Conservation (phyloP, 2,113 vertebrate species). For the Perca fluviatilis region DNA sequence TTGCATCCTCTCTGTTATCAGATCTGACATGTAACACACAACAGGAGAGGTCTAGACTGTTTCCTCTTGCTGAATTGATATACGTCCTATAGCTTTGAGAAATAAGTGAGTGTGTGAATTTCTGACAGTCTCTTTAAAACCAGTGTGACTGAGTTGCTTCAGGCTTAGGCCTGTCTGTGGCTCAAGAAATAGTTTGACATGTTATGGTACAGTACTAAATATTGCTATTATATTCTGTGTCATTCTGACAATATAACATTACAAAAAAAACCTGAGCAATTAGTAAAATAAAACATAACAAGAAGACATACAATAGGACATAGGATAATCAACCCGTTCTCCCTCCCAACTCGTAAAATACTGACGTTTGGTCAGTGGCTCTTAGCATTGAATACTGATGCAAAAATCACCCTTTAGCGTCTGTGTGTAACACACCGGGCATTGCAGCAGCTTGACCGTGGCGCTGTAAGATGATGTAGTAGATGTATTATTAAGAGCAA, state of each 20-base stretch:
- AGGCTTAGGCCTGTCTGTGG: neutral
- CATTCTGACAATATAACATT: neutral
- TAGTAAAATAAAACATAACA: no score
- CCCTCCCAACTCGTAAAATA: no score
- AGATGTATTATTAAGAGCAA: no score
- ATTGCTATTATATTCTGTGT: neutral
- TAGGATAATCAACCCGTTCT: no score
- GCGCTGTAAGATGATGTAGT: no score
- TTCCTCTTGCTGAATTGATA: conserved; percentile 33
- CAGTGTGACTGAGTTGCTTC: conserved; percentile 2
- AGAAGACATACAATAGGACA: no score
- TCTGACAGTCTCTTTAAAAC: conserved; percentile 20
- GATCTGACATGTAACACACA: conserved; percentile 9
- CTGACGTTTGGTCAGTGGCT: no score
- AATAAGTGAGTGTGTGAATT: neutral
- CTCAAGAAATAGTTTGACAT: neutral
- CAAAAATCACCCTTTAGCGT: no score
- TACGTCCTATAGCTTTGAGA: neutral
- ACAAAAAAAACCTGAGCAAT: no score
- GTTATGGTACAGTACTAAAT: neutral
- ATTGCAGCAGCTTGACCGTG: no score
- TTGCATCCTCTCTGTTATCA: conserved; percentile 16
- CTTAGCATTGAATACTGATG: no score
- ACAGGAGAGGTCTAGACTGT: conserved; percentile 22
- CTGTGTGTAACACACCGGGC: no score